phyloP scores from a whole-genome alignment of 2,113 vertebrate species.

The Tauraco erythrolophus region DNA sequence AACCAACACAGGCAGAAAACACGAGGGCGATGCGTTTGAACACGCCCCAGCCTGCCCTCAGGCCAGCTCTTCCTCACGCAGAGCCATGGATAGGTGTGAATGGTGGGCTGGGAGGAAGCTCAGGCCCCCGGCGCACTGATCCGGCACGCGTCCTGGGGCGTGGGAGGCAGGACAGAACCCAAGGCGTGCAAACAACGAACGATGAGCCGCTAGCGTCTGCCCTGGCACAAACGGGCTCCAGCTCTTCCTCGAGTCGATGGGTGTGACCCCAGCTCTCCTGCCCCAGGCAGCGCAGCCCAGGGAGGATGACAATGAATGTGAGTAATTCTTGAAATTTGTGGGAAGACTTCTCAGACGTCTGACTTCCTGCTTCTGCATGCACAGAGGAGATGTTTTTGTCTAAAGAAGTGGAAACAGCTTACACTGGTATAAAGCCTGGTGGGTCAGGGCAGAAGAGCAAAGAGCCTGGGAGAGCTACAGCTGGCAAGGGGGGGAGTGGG shows the following conservation, averaged over 20 bases:
- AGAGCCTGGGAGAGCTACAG: background rate
- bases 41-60: background rate
- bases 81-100: background rate
- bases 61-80: background rate
- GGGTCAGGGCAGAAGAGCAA: background rate
- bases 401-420: constrained; percentile 23
- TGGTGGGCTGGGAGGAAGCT: background rate
- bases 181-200: rapidly evolving
- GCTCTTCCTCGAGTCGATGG: background rate
- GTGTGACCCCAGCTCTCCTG: background rate
- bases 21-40: background rate
- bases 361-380: constrained; percentile 77
- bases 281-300: background rate
- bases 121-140: rapidly evolving
- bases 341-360: constrained; percentile 62
- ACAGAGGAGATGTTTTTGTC: constrained; percentile 49
- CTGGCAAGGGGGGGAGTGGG: rapidly evolving
- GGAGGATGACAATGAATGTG: constrained; percentile 48
- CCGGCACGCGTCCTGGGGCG: rapidly evolving
- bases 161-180: background rate
- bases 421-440: background rate
- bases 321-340: constrained; percentile 71
- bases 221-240: background rate
- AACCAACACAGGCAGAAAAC: background rate
- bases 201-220: background rate